Base-by-base conservation (phyloP, 2,113 vertebrate species). In the Antigone vipio region DNA sequence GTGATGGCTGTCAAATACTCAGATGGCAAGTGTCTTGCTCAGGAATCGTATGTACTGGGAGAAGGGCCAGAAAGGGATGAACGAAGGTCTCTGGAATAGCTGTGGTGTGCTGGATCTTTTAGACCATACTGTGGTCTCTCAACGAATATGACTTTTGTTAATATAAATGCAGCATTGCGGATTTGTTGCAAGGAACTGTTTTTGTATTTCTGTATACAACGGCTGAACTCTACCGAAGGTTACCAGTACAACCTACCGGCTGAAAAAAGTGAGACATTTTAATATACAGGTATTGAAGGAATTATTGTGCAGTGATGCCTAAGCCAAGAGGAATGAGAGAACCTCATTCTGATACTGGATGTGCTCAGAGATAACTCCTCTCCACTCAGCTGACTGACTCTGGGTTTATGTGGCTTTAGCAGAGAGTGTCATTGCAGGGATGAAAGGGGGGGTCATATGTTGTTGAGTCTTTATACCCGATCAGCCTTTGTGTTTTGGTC, bases 81-180 rank as follows among this genome's bases (percentile, higher is more conserved):
- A 34, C 22, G 11, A 3, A 60, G 24, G 59, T 53, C 16, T 73
- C 22, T 58, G 75, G 62, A 44, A 5, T 3, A 63, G n/a, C 45
- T 81, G n/a, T 40, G 47, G 27, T 58, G 68, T 72, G 56, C 47
- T 60, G 60, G 62, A 14, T 64, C 11, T 74, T 66, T 27, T 30
- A 66, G 58, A 38, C 19, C 20, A 5, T 38, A 7, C 8, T 19
- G 4, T 8, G 21, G 4, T 10, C 18, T 62, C 45, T 15, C 53
- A 24, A 7, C 7, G 49, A 26, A 8, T 56, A 0, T 2, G 42
- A 3, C 9, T 59, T 78, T 15, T 53, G 34, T 3, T 58, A 56
- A n/a, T 34, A 52, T 22, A 30, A 62, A 55, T 58, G 55, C 63
- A 77, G 0, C 0, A 0, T 14, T 35, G 14, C 0, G 3, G 18